Conservation (phyloP, 2,113 vertebrate genomes). For the Theristicus caerulescens region DNA sequence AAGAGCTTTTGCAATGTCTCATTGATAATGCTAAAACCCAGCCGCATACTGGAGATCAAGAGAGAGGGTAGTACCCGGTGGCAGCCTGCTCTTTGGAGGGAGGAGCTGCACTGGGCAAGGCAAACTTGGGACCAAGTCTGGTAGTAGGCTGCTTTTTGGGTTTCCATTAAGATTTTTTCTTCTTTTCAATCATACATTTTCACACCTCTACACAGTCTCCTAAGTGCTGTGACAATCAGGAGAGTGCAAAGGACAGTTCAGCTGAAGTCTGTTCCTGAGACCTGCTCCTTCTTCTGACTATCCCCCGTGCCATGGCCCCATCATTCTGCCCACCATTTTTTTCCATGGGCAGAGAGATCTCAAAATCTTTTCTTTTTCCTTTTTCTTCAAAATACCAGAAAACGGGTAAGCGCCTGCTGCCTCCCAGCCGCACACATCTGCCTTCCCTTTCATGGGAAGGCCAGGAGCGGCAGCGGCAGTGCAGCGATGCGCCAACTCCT, state of each 20-base stretch:
- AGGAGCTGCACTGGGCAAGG: background rate
- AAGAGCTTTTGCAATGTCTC: background rate
- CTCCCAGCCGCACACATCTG: background rate
- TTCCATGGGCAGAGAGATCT: background rate
- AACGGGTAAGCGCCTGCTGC: background rate
- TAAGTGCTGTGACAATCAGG: background rate
- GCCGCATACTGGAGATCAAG: accelerated
- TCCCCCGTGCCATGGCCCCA: accelerated
- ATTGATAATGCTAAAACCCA: accelerated
- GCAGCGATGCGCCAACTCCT: accelerated
- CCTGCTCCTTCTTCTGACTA: background rate
- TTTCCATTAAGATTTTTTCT: background rate
- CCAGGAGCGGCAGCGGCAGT: background rate
- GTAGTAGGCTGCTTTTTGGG: background rate
- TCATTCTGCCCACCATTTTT: background rate
- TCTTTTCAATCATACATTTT: background rate
- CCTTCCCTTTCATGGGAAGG: background rate
- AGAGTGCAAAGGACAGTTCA: background rate
- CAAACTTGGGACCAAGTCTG: background rate
- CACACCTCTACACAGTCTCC: background rate
- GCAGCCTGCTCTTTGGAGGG: background rate
- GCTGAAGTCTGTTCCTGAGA: background rate
- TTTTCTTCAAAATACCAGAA: background rate
- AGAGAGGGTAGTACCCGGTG: background rate
- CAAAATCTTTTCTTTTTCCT: too few species aligned